phyloP scores from a whole-genome alignment of 1,140 invertebrate genomes.

The Homarus americanus region DNA sequence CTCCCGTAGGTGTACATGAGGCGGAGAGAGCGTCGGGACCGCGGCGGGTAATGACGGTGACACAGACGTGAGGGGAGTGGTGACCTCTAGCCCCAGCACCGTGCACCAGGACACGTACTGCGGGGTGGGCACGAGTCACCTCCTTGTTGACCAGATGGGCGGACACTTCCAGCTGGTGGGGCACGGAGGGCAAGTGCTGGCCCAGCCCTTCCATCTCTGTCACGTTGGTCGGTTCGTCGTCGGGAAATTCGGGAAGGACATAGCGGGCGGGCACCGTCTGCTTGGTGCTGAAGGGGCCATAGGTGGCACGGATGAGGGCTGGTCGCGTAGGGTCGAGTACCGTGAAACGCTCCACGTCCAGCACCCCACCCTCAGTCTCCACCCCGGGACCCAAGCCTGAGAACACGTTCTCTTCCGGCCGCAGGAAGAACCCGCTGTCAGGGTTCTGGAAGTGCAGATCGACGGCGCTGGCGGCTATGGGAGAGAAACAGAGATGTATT shows the following conservation, averaged over 20 bases:
- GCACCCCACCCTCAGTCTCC: conserved; percentile 66
- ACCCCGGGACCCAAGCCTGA: conserved; percentile 53
- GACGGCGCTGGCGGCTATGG: conserved; percentile 46
- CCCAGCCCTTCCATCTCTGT: conserved; percentile 76
- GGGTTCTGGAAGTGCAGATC: conserved; percentile 75
- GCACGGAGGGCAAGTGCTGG: conserved; percentile 74
- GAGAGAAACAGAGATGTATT: neutral
- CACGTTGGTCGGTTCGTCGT: conserved; percentile 76
- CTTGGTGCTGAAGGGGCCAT: conserved; percentile 94
- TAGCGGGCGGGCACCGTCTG: conserved; percentile 95
- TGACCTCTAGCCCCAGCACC: conserved; percentile 81
- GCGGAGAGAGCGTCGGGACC: conserved; percentile 63
- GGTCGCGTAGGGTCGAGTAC: conserved; percentile 92
- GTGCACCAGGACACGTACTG: conserved; percentile 92
- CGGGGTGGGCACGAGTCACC: conserved; percentile 90
- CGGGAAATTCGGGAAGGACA: conserved; percentile 88
- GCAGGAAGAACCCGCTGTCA: conserved; percentile 74
- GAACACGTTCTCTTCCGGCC: conserved; percentile 52
- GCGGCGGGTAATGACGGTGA: conserved; percentile 56
- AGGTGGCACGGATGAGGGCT: conserved; percentile 91
- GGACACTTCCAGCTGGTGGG: conserved; percentile 89
- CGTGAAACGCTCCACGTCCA: conserved; percentile 84
- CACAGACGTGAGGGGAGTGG: conserved; percentile 69
- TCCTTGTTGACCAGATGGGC: conserved; percentile 92
- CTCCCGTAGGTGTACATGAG: conserved; percentile 73